phyloP scores from a whole-genome alignment of 2,797 vertebrate genomes.

The Peromyscus melanophrys region DNA sequence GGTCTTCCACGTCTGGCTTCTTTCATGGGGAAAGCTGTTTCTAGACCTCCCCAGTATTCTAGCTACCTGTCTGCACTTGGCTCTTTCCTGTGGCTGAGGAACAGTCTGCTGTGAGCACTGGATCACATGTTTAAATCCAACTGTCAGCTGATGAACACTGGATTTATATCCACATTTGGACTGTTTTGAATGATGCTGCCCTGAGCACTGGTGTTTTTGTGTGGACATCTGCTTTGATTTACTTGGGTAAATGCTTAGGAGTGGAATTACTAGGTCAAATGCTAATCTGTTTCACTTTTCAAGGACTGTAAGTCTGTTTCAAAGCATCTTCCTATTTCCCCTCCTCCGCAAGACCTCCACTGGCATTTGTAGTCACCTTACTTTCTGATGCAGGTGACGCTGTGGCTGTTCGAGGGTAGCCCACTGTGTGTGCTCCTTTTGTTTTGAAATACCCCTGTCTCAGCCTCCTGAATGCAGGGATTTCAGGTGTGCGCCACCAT shows the following conservation, averaged over 20 bases:
- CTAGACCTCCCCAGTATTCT: background rate
- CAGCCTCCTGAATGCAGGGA: background rate
- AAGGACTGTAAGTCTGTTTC: background rate
- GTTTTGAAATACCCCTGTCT: too few species aligned
- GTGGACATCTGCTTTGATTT: constrained; percentile 34
- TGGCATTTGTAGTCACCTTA: constrained; percentile 8
- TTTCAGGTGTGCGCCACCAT: background rate
- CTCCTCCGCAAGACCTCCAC: background rate
- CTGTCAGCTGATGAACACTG: background rate
- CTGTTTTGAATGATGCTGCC: constrained; percentile 16
- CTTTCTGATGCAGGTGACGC: background rate
- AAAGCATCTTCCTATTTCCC: background rate
- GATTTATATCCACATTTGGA: constrained; percentile 13
- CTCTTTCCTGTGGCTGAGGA: background rate
- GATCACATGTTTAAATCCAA: background rate
- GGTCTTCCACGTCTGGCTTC: background rate
- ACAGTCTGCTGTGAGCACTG: background rate
- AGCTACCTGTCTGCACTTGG: background rate
- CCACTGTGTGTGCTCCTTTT: background rate
- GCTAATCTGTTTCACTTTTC: constrained; percentile 55
- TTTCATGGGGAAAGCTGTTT: background rate
- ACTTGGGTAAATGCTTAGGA: background rate
- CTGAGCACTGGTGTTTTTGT: constrained; percentile 32
- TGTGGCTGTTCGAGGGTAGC: background rate
- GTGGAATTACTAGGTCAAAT: constrained; percentile 35